Percentiles rank a stretch among this genome's conserved stretches.
These are phyloP conservation scores for Vidua chalybeata DNA, from an alignment of 2,113 vertebrate genomes.

Conservation along the genomic window DNA sequence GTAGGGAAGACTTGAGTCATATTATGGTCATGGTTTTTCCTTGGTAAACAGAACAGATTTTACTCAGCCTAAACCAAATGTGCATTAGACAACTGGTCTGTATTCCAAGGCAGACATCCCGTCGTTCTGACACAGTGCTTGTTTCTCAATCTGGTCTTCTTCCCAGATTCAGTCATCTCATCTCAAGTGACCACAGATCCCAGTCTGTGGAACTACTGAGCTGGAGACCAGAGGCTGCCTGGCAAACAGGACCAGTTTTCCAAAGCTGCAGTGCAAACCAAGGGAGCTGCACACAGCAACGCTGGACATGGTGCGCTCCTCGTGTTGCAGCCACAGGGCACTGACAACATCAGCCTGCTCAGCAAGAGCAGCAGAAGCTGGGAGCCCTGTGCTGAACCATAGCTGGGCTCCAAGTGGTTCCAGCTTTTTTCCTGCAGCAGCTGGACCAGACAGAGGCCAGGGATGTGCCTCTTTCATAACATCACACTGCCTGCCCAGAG, in stretches of 20 bases:
- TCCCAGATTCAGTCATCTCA: conserved; percentile 48
- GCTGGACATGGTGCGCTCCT: rapidly evolving
- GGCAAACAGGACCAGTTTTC: conserved; percentile 36
- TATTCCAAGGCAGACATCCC: conserved; percentile 10
- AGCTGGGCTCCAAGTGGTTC: not conserved
- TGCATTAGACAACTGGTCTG: conserved; percentile 18
- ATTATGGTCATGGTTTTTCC: conserved; percentile 12
- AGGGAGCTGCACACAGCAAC: rapidly evolving
- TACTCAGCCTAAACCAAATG: not conserved
- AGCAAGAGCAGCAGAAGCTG: not conserved
- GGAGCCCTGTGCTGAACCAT: not conserved
- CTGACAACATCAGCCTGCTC: not conserved
- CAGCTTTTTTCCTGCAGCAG: not conserved
- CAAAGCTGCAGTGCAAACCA: not conserved
- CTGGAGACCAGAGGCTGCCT: conserved; percentile 19
- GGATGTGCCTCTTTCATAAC: not conserved
- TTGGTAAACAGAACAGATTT: conserved; percentile 22
- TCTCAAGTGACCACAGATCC: conserved; percentile 25
- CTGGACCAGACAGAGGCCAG: not conserved
- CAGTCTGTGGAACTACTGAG: conserved; percentile 10
- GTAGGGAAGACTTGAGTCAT: conserved; percentile 38
- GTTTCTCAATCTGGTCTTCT: conserved; percentile 31
- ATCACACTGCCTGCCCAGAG: not conserved
- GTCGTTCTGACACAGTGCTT: not conserved
- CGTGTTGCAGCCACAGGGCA: rapidly evolving